Evolutionary conservation across 1,140 invertebrate species (phyloP).

Genomic region (Conus betulinus): DNA sequence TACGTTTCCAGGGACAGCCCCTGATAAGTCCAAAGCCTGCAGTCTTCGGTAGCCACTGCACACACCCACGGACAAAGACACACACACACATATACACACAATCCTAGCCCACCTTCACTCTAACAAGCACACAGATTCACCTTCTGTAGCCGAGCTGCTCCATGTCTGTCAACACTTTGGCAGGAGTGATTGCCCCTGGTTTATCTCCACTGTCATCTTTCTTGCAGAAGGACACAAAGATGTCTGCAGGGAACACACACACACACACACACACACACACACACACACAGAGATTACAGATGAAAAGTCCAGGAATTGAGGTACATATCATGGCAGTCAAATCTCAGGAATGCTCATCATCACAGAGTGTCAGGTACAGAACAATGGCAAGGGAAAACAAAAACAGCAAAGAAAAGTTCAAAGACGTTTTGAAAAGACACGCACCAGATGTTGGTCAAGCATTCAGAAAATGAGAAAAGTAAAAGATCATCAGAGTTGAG

Average conservation of each 20-base stretch:
- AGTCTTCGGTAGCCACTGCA: not conserved
- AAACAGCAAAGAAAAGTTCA: no score
- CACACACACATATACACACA: conserved; percentile 9
- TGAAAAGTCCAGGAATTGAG: no score
- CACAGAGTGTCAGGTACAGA: no score
- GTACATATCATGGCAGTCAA: no score
- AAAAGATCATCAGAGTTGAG: no score
- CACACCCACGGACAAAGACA: not conserved
- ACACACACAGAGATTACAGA: not conserved
- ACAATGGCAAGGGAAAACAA: no score
- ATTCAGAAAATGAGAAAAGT: no score
- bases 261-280: not conserved
- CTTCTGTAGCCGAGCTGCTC: conserved; percentile 58
- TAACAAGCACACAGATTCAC: conserved; percentile 38
- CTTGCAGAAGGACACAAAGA: conserved; percentile 67
- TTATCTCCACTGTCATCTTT: conserved; percentile 50
- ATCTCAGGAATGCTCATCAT: no score
- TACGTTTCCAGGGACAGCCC: no score
- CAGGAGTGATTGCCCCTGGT: conserved; percentile 48
- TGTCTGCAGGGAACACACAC: conserved; percentile 59
- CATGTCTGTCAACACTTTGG: conserved; percentile 52
- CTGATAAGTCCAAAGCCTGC: no score
- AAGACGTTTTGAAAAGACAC: no score
- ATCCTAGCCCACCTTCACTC: not conserved
- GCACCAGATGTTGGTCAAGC: no score